phyloP scores from a whole-genome alignment of 1,140 invertebrate species.

The Bombus soroeensis region DNA sequence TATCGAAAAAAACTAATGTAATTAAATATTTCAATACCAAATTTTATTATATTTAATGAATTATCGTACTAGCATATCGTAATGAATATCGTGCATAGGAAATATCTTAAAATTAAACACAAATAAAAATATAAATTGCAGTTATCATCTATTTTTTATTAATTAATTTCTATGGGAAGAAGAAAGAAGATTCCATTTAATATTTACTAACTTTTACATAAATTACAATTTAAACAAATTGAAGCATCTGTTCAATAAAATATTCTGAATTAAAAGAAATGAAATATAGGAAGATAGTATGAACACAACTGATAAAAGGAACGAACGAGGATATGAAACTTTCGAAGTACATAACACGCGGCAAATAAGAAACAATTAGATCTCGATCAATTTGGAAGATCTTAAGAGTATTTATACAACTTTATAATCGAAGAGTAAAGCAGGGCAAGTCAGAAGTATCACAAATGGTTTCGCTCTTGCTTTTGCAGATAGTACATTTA shows the following conservation, averaged over 20 bases:
- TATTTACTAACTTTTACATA: too few relatives aligned
- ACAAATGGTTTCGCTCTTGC: slow-evolving; percentile 15
- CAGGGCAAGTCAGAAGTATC: not conserved
- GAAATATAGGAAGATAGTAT: not conserved
- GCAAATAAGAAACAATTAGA: not conserved
- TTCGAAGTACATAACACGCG: not conserved
- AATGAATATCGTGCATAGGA: too few relatives aligned
- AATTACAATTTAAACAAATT: too few relatives aligned
- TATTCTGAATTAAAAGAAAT: not conserved
- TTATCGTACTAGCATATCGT: too few relatives aligned
- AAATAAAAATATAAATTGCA: too few relatives aligned
- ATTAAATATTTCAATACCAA: not conserved
- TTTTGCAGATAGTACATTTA: slow-evolving; percentile 52
- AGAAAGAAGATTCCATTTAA: not conserved
- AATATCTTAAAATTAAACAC: too few relatives aligned
- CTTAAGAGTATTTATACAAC: slow-evolving; percentile 5
- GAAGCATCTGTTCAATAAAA: too few relatives aligned
- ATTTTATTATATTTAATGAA: not conserved
- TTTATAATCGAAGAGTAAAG: not conserved
- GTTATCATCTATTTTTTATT: too few relatives aligned
- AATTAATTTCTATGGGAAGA: not conserved
- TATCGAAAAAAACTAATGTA: not conserved
- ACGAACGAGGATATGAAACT: not conserved
- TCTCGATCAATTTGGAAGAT: slow-evolving; percentile 8
- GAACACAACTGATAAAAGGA: not conserved